Percentiles rank a stretch among this genome's conserved stretches.
Conservation (phyloP, 2,113 vertebrate species). For the Xiphias gladius region DNA sequence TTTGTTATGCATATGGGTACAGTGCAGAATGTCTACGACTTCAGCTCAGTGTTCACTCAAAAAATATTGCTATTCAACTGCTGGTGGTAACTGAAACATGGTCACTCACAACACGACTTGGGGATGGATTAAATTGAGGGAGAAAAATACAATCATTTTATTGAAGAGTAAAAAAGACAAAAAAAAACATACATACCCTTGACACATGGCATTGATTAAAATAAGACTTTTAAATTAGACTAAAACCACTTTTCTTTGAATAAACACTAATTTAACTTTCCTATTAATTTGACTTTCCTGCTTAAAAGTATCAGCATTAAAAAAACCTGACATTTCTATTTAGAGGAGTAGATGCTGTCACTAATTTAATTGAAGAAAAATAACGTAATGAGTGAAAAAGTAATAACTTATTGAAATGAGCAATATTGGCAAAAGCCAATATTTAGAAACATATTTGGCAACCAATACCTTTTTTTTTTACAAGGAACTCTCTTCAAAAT, state of each 20-base stretch:
- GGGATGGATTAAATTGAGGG: slow-evolving; percentile 2
- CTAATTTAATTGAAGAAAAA: background rate
- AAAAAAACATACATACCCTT: background rate
- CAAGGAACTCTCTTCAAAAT: too few species aligned
- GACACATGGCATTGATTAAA: background rate
- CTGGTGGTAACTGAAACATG: background rate
- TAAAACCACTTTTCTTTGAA: background rate
- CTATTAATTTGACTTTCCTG: background rate
- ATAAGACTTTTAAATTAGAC: background rate
- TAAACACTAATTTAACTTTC: background rate
- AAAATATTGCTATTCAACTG: background rate
- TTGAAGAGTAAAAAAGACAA: background rate
- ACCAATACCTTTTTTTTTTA: background rate
- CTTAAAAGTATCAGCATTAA: background rate
- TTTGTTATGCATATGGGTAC: background rate
- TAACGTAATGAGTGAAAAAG: too few species aligned
- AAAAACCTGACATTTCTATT: background rate
- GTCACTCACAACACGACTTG: background rate
- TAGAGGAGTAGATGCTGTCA: background rate
- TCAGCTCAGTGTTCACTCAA: background rate
- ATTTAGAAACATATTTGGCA: background rate
- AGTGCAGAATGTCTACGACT: background rate
- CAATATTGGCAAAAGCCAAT: background rate
- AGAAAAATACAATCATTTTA: background rate
- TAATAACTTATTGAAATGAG: background rate